Evolutionary conservation across 2,797 vertebrate species (phyloP).

Genomic region (Micromesistius poutassou): DNA sequence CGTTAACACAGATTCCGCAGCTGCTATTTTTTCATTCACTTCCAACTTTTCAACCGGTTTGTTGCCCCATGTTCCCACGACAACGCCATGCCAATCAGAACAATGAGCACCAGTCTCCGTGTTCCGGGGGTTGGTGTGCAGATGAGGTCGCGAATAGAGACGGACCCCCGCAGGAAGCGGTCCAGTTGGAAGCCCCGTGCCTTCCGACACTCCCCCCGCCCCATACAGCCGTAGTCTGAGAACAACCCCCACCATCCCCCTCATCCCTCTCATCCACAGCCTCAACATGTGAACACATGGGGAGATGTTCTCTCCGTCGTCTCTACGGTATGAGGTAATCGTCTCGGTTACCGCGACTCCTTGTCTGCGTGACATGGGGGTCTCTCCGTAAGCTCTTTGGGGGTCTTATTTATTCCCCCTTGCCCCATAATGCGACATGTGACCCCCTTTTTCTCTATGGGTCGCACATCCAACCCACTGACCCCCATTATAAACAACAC

Average conservation of each 20-base stretch:
- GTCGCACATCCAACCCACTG: slow-evolving; percentile 32
- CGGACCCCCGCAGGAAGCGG: too few species aligned
- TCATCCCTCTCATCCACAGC: neutral
- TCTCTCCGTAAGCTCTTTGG: neutral
- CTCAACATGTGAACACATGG: neutral
- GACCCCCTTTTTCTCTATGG: slow-evolving; percentile 57
- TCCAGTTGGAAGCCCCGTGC: too few species aligned
- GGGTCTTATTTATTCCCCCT: neutral
- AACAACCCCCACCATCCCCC: neutral
- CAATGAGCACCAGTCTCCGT: neutral
- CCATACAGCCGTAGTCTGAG: neutral
- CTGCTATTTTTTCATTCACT: neutral
- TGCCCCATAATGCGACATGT: slow-evolving; percentile 45
- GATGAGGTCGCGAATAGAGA: neutral
- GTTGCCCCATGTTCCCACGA: neutral
- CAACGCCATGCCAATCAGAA: neutral
- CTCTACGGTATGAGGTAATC: neutral
- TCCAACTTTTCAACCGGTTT: too few species aligned
- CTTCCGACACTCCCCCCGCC: too few species aligned
- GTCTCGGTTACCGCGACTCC: neutral
- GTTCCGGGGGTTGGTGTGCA: neutral
- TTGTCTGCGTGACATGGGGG: neutral
- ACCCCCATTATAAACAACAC: neutral
- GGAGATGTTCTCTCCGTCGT: neutral
- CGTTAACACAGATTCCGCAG: neutral